Evolutionary conservation across 2,113 vertebrate species (phyloP).

Genomic region (Pelusios castaneus): DNA sequence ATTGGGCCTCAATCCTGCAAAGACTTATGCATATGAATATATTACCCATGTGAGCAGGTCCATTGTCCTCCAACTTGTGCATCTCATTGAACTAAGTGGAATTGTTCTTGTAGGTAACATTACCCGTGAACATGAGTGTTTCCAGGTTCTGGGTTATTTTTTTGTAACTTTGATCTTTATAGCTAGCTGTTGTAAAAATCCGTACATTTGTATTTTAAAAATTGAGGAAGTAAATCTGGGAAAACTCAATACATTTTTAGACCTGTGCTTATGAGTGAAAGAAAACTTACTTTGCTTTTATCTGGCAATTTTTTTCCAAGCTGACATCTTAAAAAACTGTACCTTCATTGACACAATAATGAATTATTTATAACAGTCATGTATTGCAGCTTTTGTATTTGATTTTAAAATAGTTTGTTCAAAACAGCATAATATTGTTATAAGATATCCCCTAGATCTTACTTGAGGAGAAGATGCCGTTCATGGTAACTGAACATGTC

Average conservation of each 20-base stretch:
- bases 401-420: neutral
- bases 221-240: conserved; percentile 12
- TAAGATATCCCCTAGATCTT: neutral
- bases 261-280: neutral
- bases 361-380: neutral
- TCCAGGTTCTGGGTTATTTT: conserved; percentile 34
- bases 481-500: neutral
- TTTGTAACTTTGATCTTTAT: neutral
- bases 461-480: neutral
- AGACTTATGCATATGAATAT: conserved; percentile 48
- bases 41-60: conserved; percentile 25
- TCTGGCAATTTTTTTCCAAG: conserved; percentile 15
- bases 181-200: conserved; percentile 8
- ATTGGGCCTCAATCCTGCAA: conserved; percentile 57
- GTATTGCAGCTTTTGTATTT: neutral
- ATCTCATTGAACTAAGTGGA: conserved; percentile 47
- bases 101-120: conserved; percentile 42
- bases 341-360: neutral
- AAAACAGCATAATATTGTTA: neutral
- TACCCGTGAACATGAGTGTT: conserved; percentile 12
- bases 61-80: conserved; percentile 42
- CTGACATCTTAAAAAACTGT: neutral
- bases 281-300: conserved; percentile 31
- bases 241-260: conserved; percentile 41
- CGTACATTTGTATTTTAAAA: neutral